Evolutionary conservation across 2,888 invertebrate genomes (phyloP), one percentile per base, ranked within the genome.

Genomic region (Protodeltote pygarga): DNA sequence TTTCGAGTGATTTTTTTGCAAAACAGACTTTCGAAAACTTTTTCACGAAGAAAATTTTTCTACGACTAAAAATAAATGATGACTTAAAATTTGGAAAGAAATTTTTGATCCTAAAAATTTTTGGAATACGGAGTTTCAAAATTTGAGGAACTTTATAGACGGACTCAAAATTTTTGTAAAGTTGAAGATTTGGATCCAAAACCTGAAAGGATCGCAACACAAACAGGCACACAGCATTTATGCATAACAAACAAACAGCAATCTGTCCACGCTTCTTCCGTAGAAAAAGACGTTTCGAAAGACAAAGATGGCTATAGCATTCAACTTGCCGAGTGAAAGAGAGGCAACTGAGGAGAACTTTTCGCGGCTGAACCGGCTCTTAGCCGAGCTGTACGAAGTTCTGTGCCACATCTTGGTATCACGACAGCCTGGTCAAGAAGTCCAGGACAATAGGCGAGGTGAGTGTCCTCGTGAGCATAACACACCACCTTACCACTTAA

Each of bases 281-380:
- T 83, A 89, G 90, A 81, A 88, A 88, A 86, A 82, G 83, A 57
- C 71, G 50, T 54, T 42, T 46, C 44, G 64, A 64, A 39, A 60
- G 48, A 87, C 82, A 87, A 86, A 87, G 85, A 93, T 93, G 93
- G 93, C 93, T 76, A 93, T 93, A 86, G 93, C 93, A 66, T 93
- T 93, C 82, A 91, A 92, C 83, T 77, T 93, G 73, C 93, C 93
- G 69, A 88, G 92, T 71, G 93, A 93, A 78, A 85, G 92, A 83
- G 93, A 93, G 79, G 89, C 93, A 59, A 78, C 91, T 31, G 93
- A 93, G 79, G 93, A 93, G 81, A 89, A 92, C 83, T 93, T 93
- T 81, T 92, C 93, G 66, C 85, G 93, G 61, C 83, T 93, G 85
- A 93, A 93, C 85, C 91, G 93, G 78, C 92, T 93, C 62, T 80